Evolutionary conservation across 2,888 invertebrate genomes (phyloP), one percentile per base, ranked within the genome.

Genomic region (Griposia aprilina): DNA sequence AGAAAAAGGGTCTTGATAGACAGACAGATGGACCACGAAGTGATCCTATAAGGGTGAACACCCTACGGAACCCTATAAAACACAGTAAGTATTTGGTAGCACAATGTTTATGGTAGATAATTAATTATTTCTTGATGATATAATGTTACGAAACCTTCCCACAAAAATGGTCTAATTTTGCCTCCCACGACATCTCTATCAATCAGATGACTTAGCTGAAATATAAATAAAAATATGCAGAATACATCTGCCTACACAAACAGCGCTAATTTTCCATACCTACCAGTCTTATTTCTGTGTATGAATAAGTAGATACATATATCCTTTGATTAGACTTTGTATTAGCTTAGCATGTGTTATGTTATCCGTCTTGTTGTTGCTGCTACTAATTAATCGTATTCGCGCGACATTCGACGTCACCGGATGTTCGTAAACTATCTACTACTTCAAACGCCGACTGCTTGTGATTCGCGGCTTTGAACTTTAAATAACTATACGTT

Each of bases 371-470:
- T 82, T 78, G 60, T 69, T 73, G 45, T 52, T 76, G 45, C 41
- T 55, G 71, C 23, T 69, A 45, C 69, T 83, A 85, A 85, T 85
- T 80, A 85, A 71, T 74, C 79, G 62, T 63, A 78, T 85, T 82
- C 68, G 62, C 67, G 60, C 36, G 73, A 80, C 74, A 74, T 77
- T 77, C 75, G 52, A 73, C 71, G 79, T 80, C 65, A 73, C 62
- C 55, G 77, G 69, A 73, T 82, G 73, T 77, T 83, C 67, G 73
- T 62, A 67, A 76, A 82, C 86, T 76, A 78, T 83, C 76, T 78
- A 82, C 74, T 85, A 74, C 82, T 77, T 69, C 77, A 85, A 85
- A 85, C 52, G 77, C 30, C 48, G 69, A 55, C 72, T 83, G 71
- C 73, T 74, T 78, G 69, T 70, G 74, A 82, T 69, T 82, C 77